These are phyloP conservation scores for Macrotus californicus DNA, from an alignment of 2,113 vertebrate genomes.

Conservation along the genomic window DNA sequence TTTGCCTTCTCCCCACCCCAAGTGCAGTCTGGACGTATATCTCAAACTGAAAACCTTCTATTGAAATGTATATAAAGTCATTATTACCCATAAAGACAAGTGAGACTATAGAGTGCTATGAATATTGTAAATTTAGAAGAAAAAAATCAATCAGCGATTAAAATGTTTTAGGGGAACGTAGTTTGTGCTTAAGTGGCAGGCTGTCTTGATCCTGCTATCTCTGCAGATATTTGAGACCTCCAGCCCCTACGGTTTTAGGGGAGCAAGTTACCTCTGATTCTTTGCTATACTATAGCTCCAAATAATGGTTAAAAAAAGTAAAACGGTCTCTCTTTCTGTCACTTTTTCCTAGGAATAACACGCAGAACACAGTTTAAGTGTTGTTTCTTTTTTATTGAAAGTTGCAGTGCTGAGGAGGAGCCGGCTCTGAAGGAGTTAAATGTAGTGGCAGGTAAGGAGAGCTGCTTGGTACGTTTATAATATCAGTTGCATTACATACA, in stretches of 20 bases:
- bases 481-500: conserved; percentile 18
- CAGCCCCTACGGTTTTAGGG: conserved; percentile 28
- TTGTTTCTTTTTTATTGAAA: conserved; percentile 68
- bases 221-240: neutral
- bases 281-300: conserved; percentile 26
- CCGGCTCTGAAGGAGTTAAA: conserved; percentile 57
- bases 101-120: neutral
- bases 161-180: neutral
- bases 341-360: conserved; percentile 67
- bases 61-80: conserved; percentile 3
- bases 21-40: conserved; percentile 48
- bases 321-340: conserved; percentile 62
- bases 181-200: neutral
- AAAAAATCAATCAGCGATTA: neutral
- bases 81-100: neutral
- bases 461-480: conserved; percentile 44
- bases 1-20: conserved; percentile 18
- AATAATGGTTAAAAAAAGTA: conserved; percentile 53
- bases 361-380: conserved; percentile 64
- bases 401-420: conserved; percentile 58
- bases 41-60: neutral
- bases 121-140: neutral
- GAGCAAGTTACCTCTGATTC: conserved; percentile 52
- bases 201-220: neutral
- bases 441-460: conserved; percentile 60